phyloP scores from a whole-genome alignment of 2,888 invertebrate species.

The Machimus atricapillus region DNA sequence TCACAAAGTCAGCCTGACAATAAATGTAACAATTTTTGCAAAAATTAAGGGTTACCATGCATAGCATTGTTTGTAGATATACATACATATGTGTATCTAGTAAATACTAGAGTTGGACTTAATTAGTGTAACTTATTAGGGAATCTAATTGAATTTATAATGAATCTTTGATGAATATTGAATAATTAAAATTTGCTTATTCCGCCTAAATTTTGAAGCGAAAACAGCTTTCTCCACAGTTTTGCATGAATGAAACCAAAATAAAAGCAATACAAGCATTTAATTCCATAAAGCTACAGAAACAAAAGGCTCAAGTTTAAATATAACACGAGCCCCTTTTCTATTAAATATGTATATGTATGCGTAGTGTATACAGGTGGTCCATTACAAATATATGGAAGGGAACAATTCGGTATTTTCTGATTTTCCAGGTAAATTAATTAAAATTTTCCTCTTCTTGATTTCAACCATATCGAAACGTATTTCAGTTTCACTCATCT shows the following conservation, averaged over 20 bases:
- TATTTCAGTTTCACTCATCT: neutral
- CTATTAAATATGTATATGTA: neutral
- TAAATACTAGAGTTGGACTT: neutral
- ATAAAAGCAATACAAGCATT: neutral
- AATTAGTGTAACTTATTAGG: neutral
- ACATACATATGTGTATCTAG: too few relatives aligned
- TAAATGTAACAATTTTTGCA: too few relatives aligned
- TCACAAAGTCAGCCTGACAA: too few relatives aligned
- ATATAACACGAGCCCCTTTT: neutral
- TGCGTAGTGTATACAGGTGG: neutral
- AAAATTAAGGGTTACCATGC: too few relatives aligned
- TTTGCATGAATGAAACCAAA: neutral
- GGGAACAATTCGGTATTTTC: neutral
- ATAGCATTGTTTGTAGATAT: too few relatives aligned
- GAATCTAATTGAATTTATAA: neutral
- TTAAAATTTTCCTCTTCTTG: neutral
- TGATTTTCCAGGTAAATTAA: neutral
- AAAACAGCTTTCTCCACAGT: neutral
- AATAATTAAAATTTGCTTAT: neutral
- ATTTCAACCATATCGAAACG: neutral
- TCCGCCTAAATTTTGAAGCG: neutral
- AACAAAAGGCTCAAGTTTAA: neutral
- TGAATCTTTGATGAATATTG: neutral
- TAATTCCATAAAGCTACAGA: neutral
- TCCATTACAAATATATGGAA: neutral